These are phyloP conservation scores for Enteromius unitaeniatus DNA, from an alignment of 2,797 vertebrate species.

Conservation along the genomic window DNA sequence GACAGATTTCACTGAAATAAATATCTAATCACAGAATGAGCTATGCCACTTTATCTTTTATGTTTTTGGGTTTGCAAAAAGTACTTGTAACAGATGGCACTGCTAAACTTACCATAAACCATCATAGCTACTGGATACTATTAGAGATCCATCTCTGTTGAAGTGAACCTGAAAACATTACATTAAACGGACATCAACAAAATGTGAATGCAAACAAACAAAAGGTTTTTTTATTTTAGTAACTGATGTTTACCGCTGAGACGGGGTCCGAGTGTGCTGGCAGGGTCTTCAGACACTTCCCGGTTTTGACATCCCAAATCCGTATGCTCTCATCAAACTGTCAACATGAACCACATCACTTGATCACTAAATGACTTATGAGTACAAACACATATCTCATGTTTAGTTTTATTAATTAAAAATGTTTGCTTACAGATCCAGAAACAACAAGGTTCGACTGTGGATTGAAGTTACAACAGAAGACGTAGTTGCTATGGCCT, in stretches of 20 bases:
- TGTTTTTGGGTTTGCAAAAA: neutral
- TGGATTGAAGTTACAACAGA: conserved; percentile 99
- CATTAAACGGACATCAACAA: conserved; percentile 2
- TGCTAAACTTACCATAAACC: conserved; percentile 87
- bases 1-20: neutral
- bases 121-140: conserved; percentile 97
- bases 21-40: neutral
- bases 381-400: neutral
- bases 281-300: conserved; percentile 96
- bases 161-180: conserved; percentile 88
- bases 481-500: conserved; percentile 98
- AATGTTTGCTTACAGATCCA: conserved; percentile 87
- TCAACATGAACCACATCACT: conserved; percentile 26
- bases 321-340: conserved; percentile 96
- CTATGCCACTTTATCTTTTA: neutral
- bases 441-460: conserved; percentile 99
- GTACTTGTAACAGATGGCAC: neutral
- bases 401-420: neutral
- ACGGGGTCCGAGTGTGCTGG: conserved; percentile 96
- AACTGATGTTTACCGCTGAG: conserved; percentile 85
- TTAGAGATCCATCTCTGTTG: conserved; percentile 95
- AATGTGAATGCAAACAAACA: neutral
- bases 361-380: neutral
- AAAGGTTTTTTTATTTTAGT: neutral
- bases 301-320: conserved; percentile 98